Evolutionary conservation across 2,797 vertebrate species (phyloP), one percentile per base, ranked within the genome.

Genomic region (Gila robusta): DNA sequence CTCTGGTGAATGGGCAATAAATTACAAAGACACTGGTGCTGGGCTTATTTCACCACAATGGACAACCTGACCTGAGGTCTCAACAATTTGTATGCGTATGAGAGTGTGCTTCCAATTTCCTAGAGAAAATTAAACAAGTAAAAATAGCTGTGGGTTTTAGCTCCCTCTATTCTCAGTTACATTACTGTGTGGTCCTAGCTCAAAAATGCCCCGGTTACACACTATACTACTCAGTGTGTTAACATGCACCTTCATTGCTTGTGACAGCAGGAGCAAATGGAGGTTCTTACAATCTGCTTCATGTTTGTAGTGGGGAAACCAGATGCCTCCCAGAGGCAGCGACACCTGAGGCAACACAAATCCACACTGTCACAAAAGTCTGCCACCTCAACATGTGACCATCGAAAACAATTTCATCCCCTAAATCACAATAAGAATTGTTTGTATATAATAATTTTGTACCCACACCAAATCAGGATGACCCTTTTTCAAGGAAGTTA

Each of bases 161-260:
- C 47, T 89, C 86, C 37, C 88, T 90, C 88, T 91, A 88, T 86
- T 59, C n/a, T 81, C 71, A 90, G 91, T 90, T 87, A 90, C 91
- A 89, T 88, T 28, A 69, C 9, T 92, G 94, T 95, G 94, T 94
- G 94, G 93, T 94, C 93, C 90, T 84, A 85, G 86, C 87, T 84
- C 89, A 88, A 88, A 88, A 93, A 95, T 93, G 94, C 93, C 93
- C 92, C 82, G 64, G 81, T 84, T 88, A 81, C 52, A 56, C 44
- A 49, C 86, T 81, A 82, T 91, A 90, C 91, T 16, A 21, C 39
- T 21, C 54, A 35, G 77, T 64, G 39, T 72, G 32, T 79, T 84
- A 85, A 80, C 87, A 86, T 84, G 78, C 79, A 77, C 81, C 67
- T 79, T 82, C 82, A 81, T 44, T 62, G 81, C 81, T 82, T 87